phyloP scores from a whole-genome alignment of 2,113 vertebrate genomes.

The Sapayoa aenigma region DNA sequence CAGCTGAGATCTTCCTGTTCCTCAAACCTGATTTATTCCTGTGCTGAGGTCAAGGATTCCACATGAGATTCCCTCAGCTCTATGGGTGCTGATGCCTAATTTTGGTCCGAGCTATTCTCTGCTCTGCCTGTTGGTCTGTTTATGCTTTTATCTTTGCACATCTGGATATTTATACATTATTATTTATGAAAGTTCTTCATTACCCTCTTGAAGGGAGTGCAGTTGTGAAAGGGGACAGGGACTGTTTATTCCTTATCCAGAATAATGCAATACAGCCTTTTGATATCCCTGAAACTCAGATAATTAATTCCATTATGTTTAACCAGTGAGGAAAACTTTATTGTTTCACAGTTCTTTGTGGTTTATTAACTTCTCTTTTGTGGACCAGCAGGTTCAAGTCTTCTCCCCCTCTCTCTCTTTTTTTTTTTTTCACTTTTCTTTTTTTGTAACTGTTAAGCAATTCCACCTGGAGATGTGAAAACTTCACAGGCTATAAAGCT shows the following conservation, averaged over 20 bases:
- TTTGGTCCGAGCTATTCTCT: not conserved
- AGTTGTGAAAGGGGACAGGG: not conserved
- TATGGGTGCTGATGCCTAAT: not conserved
- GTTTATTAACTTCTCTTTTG: slow-evolving; percentile 11
- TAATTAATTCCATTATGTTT: not conserved
- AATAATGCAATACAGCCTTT: not conserved
- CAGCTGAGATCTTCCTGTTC: not conserved
- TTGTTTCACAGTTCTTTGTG: not conserved
- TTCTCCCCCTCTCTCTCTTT: not conserved
- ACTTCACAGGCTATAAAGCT: slow-evolving; percentile 58
- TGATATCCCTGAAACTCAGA: not conserved
- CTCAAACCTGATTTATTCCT: not conserved
- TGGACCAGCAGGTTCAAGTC: not conserved
- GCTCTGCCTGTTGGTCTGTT: not conserved
- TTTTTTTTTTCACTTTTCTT: not conserved
- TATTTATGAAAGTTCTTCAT: not conserved
- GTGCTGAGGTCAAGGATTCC: not conserved
- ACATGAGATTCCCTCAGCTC: not conserved
- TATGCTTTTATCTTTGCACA: not conserved
- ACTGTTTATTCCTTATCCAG: not conserved
- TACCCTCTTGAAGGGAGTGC: not conserved
- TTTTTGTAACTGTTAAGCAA: slow-evolving; percentile 35
- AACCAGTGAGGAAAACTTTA: not conserved
- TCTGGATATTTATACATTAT: not conserved
- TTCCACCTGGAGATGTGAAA: slow-evolving; percentile 57